A percentile compares a stretch with the other conserved stretches of the same genome.
phyloP scores from a whole-genome alignment of 2,113 vertebrate genomes.

The Leptobrachium ailaonicum region DNA sequence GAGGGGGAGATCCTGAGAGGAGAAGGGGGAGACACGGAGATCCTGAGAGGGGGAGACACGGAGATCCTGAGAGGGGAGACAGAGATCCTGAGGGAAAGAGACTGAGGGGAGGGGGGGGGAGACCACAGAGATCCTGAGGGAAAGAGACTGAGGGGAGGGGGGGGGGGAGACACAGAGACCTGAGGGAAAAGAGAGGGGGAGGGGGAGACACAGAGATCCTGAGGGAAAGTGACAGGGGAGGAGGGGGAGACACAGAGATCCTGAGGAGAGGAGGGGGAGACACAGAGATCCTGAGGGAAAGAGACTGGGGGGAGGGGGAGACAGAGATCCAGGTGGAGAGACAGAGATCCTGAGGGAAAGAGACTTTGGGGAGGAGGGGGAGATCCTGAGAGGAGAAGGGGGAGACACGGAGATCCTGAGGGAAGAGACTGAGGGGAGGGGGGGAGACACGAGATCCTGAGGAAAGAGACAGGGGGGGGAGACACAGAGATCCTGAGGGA shows the following conservation, averaged over 20 bases:
- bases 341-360: neutral
- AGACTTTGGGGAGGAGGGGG: neutral
- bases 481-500: no score
- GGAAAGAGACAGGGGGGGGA: no score
- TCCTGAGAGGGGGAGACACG: neutral
- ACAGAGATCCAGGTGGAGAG: no score
- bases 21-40: neutral
- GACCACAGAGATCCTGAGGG: neutral
- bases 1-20: neutral
- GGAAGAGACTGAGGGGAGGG: neutral
- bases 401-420: neutral
- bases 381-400: no score
- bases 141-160: neutral
- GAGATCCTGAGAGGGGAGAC: neutral
- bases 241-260: no score
- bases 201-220: neutral
- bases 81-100: neutral
- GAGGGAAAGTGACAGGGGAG: no score
- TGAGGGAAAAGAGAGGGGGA: neutral
- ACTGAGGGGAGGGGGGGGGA: neutral
- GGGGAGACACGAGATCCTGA: neutral
- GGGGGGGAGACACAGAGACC: no score
- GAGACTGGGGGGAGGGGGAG: neutral
- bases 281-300: neutral
- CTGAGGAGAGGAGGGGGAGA: no score